Percentiles rank a stretch among this genome's conserved stretches.
Conservation (phyloP, 2,113 vertebrate species). For the Ammospiza caudacuta region DNA sequence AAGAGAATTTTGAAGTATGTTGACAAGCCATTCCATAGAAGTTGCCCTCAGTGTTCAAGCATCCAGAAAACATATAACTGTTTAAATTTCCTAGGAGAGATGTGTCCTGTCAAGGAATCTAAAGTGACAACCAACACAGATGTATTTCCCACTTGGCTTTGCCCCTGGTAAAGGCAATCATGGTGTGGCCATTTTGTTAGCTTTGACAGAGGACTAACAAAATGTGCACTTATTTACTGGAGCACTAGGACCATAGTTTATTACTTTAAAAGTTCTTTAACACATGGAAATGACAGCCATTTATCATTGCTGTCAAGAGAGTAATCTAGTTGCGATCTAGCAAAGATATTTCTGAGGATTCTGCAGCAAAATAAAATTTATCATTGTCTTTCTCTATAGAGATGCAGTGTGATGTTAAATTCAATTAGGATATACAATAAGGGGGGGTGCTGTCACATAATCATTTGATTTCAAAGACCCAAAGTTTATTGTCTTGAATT, state of each 20-base stretch:
- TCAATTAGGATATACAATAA: not conserved
- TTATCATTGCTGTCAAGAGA: constrained; percentile 29
- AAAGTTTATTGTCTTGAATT: not conserved
- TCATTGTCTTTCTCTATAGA: constrained; percentile 16
- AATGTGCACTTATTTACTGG: constrained; percentile 12
- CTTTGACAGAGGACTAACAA: not conserved
- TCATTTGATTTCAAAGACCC: not conserved
- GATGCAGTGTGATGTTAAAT: not conserved
- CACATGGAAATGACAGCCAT: constrained; percentile 12
- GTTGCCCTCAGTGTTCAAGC: not conserved
- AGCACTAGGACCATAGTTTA: not conserved
- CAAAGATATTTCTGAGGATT: constrained; percentile 1
- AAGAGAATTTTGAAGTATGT: not conserved
- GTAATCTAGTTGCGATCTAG: not conserved
- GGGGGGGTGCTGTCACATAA: not conserved
- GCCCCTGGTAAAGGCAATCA: not conserved
- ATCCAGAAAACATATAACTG: not conserved
- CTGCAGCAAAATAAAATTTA: constrained; percentile 31
- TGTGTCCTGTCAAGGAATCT: not conserved
- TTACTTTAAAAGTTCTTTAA: constrained; percentile 40
- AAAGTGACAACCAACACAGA: not conserved
- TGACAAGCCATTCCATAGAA: not conserved
- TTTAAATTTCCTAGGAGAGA: not conserved
- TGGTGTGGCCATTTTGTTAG: not conserved
- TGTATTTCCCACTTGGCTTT: not conserved